Conservation (phyloP, 2,888 invertebrate genomes). For the Strigamia crassipes region DNA sequence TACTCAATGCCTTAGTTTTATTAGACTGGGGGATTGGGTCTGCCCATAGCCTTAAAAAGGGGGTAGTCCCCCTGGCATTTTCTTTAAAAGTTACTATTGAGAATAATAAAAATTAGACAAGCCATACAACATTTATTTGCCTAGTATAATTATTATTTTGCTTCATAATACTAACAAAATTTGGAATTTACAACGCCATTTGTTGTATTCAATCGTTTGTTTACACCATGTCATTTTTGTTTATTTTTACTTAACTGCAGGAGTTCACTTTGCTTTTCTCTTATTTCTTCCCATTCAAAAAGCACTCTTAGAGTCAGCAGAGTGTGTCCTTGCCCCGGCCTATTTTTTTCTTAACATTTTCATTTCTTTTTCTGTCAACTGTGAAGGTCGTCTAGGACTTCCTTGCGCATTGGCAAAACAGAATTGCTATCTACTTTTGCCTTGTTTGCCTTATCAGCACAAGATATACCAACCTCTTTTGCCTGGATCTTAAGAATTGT, state of each 20-base stretch:
- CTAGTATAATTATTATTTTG: too few species aligned
- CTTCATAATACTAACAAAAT: too few species aligned
- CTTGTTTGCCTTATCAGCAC: constrained; percentile 36
- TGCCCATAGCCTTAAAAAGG: too few species aligned
- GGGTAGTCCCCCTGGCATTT: too few species aligned
- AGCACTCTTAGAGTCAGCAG: constrained; percentile 35
- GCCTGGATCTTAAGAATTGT: constrained; percentile 26
- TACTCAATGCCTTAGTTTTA: too few species aligned
- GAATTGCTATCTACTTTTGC: constrained; percentile 31
- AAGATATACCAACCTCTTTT: constrained; percentile 15
- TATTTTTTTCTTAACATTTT: constrained; percentile 37
- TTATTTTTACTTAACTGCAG: constrained; percentile 14
- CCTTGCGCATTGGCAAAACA: constrained; percentile 41
- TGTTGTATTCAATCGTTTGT: not conserved
- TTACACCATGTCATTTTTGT: not conserved
- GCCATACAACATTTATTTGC: too few species aligned
- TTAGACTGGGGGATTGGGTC: too few species aligned
- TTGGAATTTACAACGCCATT: not conserved
- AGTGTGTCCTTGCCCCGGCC: constrained; percentile 38
- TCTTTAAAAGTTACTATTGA: too few species aligned
- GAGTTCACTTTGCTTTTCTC: constrained; percentile 18
- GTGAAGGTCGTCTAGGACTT: constrained; percentile 42
- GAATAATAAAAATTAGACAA: too few species aligned
- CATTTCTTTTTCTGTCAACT: constrained; percentile 40
- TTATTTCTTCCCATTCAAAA: constrained; percentile 23